phyloP scores from a whole-genome alignment of 2,113 vertebrate species.

The Phoxinus phoxinus region DNA sequence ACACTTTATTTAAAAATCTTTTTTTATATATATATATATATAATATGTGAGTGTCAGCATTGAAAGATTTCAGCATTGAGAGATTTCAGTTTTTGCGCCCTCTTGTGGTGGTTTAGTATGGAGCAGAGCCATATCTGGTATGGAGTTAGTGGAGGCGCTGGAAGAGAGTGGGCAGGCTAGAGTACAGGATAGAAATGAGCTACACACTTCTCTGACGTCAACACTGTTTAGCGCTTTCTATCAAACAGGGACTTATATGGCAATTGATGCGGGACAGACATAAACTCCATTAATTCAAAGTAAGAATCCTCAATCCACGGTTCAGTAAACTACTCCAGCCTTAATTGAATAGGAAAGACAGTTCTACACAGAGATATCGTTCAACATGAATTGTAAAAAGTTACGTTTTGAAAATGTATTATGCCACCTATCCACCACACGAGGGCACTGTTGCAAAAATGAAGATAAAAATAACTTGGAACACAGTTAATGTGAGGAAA shows the following conservation, averaged over 20 bases:
- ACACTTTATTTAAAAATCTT: too few species aligned
- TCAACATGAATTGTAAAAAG: neutral
- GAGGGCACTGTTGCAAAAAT: slow-evolving; percentile 16
- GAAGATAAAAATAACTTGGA: neutral
- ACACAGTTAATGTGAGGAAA: neutral
- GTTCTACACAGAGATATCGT: neutral
- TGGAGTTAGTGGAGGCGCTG: neutral
- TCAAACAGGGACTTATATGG: slow-evolving; percentile 43
- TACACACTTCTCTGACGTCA: slow-evolving; percentile 12
- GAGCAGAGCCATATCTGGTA: too few species aligned
- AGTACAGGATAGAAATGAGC: neutral
- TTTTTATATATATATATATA: too few species aligned
- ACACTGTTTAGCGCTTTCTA: neutral
- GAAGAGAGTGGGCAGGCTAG: slow-evolving; percentile 16
- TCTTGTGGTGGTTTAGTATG: slow-evolving; percentile 9
- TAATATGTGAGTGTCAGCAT: too few species aligned
- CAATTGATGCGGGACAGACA: neutral
- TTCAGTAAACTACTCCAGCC: too few species aligned
- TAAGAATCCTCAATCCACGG: neutral
- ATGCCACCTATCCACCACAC: neutral
- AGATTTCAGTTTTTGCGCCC: neutral
- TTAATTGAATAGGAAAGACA: neutral
- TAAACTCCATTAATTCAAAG: neutral
- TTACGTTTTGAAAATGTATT: neutral
- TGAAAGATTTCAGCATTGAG: too few species aligned